These are phyloP conservation scores for Microplitis demolitor DNA, from an alignment of 1,140 invertebrate species.

Conservation along the genomic window DNA sequence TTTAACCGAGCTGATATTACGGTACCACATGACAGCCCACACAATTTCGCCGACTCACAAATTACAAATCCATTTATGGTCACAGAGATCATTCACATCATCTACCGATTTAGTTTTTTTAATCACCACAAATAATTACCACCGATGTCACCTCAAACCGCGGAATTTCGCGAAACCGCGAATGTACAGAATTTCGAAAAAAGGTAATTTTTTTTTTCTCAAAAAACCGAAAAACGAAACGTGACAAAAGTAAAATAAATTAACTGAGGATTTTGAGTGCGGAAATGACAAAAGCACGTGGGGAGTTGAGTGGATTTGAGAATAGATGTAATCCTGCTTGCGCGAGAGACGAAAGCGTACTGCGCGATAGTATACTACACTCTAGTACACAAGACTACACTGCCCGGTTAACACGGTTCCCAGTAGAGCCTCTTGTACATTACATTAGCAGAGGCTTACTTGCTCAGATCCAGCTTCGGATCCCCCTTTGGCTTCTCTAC, in stretches of 20 bases:
- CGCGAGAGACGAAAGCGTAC: constrained; percentile 55
- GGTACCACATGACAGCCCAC: constrained; percentile 3
- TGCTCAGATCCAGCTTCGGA: too few relatives aligned
- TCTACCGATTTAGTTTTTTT: neutral
- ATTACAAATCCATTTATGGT: constrained; percentile 19
- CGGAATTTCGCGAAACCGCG: too few relatives aligned
- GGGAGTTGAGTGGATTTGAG: constrained; percentile 34
- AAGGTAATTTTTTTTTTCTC: too few relatives aligned
- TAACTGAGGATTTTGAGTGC: neutral
- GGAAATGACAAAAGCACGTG: constrained; percentile 41
- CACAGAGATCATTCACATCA: neutral
- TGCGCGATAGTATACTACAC: constrained; percentile 31
- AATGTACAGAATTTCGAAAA: too few relatives aligned
- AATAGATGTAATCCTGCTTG: constrained; percentile 54
- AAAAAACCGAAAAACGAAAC: too few relatives aligned
- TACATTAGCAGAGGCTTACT: too few relatives aligned
- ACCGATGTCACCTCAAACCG: too few relatives aligned
- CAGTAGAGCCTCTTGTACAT: constrained; percentile 9
- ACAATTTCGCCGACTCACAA: neutral
- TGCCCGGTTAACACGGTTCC: constrained; percentile 50
- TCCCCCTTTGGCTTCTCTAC: too few relatives aligned
- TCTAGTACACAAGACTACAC: neutral
- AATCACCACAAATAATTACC: neutral
- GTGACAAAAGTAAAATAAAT: too few relatives aligned
- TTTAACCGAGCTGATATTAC: neutral